Base-by-base conservation (phyloP, 2,113 vertebrate genomes). In the Prunella himalayana region DNA sequence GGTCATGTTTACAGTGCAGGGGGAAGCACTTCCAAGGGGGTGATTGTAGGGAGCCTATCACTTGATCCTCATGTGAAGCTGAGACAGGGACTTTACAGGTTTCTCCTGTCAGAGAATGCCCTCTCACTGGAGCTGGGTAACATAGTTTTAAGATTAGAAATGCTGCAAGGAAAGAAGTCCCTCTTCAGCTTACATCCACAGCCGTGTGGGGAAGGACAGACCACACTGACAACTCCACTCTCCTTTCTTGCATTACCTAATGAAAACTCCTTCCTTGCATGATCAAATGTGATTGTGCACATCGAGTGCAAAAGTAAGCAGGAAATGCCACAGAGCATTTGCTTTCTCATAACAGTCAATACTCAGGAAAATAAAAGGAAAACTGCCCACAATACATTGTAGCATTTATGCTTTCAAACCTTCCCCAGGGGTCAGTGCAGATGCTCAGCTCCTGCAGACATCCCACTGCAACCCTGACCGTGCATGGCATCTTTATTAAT, bases 281-380 rank as follows among this genome's bases (percentile, higher is more conserved):
- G 45, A 65, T 31, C 4, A 4, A 44, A 44, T 0, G 20, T 25
- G 25, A 44, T 27, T 33, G 35, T 50, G 37, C 23, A 27, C 7
- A 21, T 45, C 25, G 13, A 61, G 45, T 2, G 17, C 11, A 57
- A 51, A n/a, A 60, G 20, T 14, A 71, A 71, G 17, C 44, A 49
- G 30, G n/a, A 70, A 84, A 73, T 4, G 19, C 45, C 54, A 53
- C 7, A 23, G 13, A 53, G 11, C 10, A 63, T 63, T 66, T n/a
- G 13, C 33, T 44, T 69, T 57, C 35, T 42, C 16, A 0, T 13
- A 35, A 30, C 0, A 50, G 42, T 23, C 33, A 51, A 10, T 9
- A 33, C 7, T 24, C 31, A 27, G 1, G 1, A 71, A 87, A 82
- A 75, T 13, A 77, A 57, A 47, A 71, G 9, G 13, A 61, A 65